Evolutionary conservation across 2,888 invertebrate species (phyloP).

Genomic region (Eubasilissa splendida): DNA sequence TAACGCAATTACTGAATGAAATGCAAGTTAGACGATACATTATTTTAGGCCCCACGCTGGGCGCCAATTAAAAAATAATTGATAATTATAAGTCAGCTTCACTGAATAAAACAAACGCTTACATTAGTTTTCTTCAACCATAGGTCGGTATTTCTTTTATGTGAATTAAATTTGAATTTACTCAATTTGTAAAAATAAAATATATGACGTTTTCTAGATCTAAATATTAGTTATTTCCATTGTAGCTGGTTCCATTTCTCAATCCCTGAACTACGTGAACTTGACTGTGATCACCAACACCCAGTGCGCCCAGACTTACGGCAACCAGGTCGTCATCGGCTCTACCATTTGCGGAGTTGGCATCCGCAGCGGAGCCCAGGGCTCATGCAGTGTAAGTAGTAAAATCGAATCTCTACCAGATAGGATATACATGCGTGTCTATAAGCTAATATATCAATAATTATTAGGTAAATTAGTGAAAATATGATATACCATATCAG

Average conservation of each 20-base stretch:
- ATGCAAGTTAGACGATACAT: too few relatives aligned
- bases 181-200: not conserved
- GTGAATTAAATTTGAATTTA: not conserved
- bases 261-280: conserved; percentile 65
- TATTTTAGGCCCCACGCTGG: not conserved
- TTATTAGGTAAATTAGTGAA: too few relatives aligned
- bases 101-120: not conserved
- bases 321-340: conserved; percentile 61
- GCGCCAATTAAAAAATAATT: not conserved
- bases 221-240: not conserved
- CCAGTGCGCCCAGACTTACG: conserved; percentile 62
- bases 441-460: too few relatives aligned
- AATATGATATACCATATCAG: too few relatives aligned
- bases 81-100: not conserved
- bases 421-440: too few relatives aligned
- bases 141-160: not conserved
- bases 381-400: conserved; percentile 39
- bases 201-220: not conserved
- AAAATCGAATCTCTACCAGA: not conserved
- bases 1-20: too few relatives aligned
- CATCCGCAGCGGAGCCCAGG: conserved; percentile 67
- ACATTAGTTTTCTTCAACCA: too few relatives aligned
- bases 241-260: conserved; percentile 64
- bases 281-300: conserved; percentile 66
- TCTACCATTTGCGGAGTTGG: conserved; percentile 65